Evolutionary conservation across 2,797 vertebrate genomes (phyloP), one percentile per base, ranked within the genome.

Genomic region (Threskiornis aethiopicus): DNA sequence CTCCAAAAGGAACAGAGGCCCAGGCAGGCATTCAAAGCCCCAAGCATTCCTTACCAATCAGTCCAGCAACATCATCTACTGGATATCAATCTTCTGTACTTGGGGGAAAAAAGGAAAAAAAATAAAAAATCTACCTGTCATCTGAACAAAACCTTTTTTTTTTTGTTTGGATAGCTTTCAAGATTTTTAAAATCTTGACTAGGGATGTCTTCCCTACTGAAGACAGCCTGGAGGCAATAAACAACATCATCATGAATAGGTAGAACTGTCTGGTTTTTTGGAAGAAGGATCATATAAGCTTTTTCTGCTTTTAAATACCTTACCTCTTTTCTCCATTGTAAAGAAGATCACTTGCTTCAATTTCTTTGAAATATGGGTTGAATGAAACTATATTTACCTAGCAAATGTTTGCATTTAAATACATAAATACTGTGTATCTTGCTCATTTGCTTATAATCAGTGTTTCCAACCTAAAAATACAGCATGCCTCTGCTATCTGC

Each of bases 61-160:
- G 83, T 70, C 62, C 79, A 93, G 91, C 55, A 95, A 69, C 78
- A 93, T 90, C 35, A 55, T 82, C 84, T 89, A 92, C 94, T 67
- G n/a, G 66, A 78, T 93, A 97, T 78, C 88, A 94, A 93, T 81
- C 94, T 93, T 84, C 76, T 73, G 44, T 58, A 93, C 79, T 84
- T 66, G 8, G 37, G 55, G 0, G 2, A 49, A 80, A 33, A 52
- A 18, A 13, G 21, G 31, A 41, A 26, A 61, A 61, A 83, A 42
- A 52, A 65, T 42, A 70, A 67, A 81, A 33, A 67, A 79, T 85
- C 89, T 91, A 95, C 84, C 83, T 96, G 79, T 88, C 76, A 91
- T 70, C 57, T 79, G 44, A 96, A 95, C 57, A 92, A 89, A 57
- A 65, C 13, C 28, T 41, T 42, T 57, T 59, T 54, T 59, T 64